Evolutionary conservation across 1,140 invertebrate species (phyloP), one percentile per base, ranked within the genome.

Genomic region (Macrostomum lignano): DNA sequence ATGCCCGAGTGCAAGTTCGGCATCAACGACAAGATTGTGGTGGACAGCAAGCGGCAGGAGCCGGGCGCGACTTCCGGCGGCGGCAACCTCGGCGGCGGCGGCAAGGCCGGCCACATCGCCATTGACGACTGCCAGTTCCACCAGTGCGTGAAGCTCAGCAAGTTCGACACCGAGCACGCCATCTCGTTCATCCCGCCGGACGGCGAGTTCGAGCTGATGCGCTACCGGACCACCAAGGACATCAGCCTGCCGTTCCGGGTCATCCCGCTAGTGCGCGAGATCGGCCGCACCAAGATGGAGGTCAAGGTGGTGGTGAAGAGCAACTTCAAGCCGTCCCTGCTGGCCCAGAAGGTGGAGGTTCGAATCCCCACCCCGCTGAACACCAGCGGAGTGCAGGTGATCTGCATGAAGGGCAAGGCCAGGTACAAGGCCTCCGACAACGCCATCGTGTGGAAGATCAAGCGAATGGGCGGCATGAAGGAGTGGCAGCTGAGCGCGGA

Each of bases 1-100:
- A 99, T 98, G 91, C 91, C 91, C 0, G 91, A 98, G 55, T 98
- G 91, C 61, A 98, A 98, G 63, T 98, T 98, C 62, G 91, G 91
- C 10, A 96, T 98, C 45, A 98, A 98, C 49, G 91, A 98, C 49
- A 98, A 96, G 60, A 77, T 98, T 36, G 76, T 93, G 1, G 88
- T 98, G 75, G 91, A 98, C 46, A 75, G 74, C 1, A 96, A 93
- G 58, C 78, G 81, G 3, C 67, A 67, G 35, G 57, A 36, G n/a
- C n/a, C n/a, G n/a, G n/a, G n/a, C n/a, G n/a, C n/a, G n/a, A n/a
- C n/a, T n/a, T n/a, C n/a, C n/a, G n/a, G n/a, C n/a, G n/a, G n/a
- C n/a, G n/a, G n/a, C n/a, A n/a, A n/a, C n/a, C n/a, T n/a, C n/a
- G n/a, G n/a, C n/a, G n/a, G n/a, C n/a, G n/a, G n/a, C n/a, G n/a